These are phyloP conservation scores for Holothuria glaberrima DNA, from an alignment of 35 echinoderm and acorn worm genomes.

Conservation along the genomic window DNA sequence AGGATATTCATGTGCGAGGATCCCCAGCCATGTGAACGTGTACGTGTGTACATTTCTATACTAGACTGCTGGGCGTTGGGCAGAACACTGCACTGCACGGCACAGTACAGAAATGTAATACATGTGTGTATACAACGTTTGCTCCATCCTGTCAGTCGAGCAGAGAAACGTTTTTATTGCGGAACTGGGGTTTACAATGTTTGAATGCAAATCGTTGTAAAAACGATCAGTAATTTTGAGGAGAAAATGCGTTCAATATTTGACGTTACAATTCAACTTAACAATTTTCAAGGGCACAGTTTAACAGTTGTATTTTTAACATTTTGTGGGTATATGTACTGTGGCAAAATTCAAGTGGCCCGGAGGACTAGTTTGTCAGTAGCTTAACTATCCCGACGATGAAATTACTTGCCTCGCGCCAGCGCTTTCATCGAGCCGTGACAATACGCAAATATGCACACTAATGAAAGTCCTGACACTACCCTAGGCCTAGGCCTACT, in stretches of 20 bases:
- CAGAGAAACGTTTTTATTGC: too few relatives aligned
- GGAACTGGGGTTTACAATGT: background rate
- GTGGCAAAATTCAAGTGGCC: too few relatives aligned
- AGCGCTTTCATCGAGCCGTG: background rate
- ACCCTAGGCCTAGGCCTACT: too few relatives aligned
- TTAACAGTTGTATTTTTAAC: conserved; percentile 10
- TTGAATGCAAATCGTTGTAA: background rate
- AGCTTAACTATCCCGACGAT: background rate
- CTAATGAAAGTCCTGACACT: too few relatives aligned
- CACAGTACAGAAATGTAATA: background rate
- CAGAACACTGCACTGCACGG: background rate
- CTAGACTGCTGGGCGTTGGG: background rate
- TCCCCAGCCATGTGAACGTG: background rate
- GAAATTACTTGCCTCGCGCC: background rate
- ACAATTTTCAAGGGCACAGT: too few relatives aligned
- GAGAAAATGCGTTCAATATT: conserved; percentile 3
- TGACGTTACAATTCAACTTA: conserved; percentile 2
- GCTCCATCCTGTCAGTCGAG: conserved; percentile 5
- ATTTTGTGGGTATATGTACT: background rate
- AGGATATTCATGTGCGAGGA: background rate
- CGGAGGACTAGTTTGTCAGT: too few relatives aligned
- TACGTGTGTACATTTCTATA: background rate
- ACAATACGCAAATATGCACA: background rate
- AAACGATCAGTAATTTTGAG: background rate
- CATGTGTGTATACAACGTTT: background rate